Base-by-base conservation (phyloP, 2,797 vertebrate species). In the Hypotaenidia philippensis region DNA sequence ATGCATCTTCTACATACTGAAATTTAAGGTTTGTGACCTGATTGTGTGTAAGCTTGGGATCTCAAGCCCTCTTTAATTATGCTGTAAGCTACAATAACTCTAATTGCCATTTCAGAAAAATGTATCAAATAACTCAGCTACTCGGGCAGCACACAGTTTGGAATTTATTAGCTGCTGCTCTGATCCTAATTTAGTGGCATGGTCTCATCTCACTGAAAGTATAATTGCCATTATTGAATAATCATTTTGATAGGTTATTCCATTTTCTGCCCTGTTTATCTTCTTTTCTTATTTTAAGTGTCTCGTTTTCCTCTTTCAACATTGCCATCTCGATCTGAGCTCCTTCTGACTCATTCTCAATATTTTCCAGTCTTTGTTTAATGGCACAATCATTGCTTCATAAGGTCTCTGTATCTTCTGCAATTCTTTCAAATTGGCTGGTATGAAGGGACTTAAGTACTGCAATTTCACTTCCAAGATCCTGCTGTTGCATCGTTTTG, bases 201-300 rank as follows among this genome's bases (percentile, higher is more conserved):
- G 90, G 82, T 90, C 64, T 96, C 94, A 87, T 97, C 82, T 96
- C 78, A 52, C 53, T 97, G 86, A 79, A 95, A 96, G 47, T 90
- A 40, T 96, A 97, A 96, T 96, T 96, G 69, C 83, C 70, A 87
- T 96, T 96, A 97, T 85, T 95, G 87, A 93, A 93, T 70, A 96
- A 97, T 94, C 57, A 96, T 96, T 96, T 80, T 92, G 70, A 95
- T 93, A 83, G 31, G 92, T 93, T 97, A 92, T 89, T 84, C 76
- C 64, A 76, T 97, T 96, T 97, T 97, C 90, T 93, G 27, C 68
- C 90, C 72, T 94, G 77, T 96, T 96, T 96, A 80, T 97, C 71
- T 84, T 95, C 55, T 79, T 25, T 80, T 95, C 56, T 71, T 76
- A 22, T 65, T 65, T 81, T 90, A 88, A 83, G 75, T 49, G 56